Conservation (phyloP, 2,797 vertebrate species). For the Chrosomus eos region DNA sequence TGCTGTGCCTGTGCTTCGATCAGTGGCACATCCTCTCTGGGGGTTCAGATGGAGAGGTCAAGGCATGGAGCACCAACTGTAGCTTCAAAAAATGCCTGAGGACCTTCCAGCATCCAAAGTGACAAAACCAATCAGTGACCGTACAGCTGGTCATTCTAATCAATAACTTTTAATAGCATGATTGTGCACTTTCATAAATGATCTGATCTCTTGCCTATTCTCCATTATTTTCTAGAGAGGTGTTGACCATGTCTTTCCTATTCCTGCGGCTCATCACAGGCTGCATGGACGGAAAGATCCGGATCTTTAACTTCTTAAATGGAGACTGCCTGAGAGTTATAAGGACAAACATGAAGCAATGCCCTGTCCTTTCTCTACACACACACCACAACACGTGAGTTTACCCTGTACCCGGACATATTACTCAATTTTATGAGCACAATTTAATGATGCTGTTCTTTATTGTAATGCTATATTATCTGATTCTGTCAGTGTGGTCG, state of each 20-base stretch:
- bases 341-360: slow-evolving; percentile 71
- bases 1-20: slow-evolving; percentile 85
- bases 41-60: slow-evolving; percentile 77
- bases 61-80: slow-evolving; percentile 85
- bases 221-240: slow-evolving; percentile 76
- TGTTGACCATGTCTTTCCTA: slow-evolving; percentile 79
- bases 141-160: background rate
- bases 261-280: slow-evolving; percentile 88
- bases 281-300: slow-evolving; percentile 88
- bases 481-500: slow-evolving; percentile 77
- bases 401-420: background rate
- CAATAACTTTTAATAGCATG: background rate
- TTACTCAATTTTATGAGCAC: background rate
- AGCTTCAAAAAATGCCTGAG: slow-evolving; percentile 75
- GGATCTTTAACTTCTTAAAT: slow-evolving; percentile 85
- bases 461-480: background rate
- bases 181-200: background rate
- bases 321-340: slow-evolving; percentile 85
- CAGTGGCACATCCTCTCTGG: slow-evolving; percentile 87
- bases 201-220: background rate
- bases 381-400: slow-evolving; percentile 79
- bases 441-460: background rate
- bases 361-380: slow-evolving; percentile 77
- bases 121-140: slow-evolving; percentile 34
- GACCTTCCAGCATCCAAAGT: slow-evolving; percentile 87